These are phyloP conservation scores for Metaphire vulgaris DNA, from an alignment of 1,140 invertebrate genomes.

Conservation along the genomic window DNA sequence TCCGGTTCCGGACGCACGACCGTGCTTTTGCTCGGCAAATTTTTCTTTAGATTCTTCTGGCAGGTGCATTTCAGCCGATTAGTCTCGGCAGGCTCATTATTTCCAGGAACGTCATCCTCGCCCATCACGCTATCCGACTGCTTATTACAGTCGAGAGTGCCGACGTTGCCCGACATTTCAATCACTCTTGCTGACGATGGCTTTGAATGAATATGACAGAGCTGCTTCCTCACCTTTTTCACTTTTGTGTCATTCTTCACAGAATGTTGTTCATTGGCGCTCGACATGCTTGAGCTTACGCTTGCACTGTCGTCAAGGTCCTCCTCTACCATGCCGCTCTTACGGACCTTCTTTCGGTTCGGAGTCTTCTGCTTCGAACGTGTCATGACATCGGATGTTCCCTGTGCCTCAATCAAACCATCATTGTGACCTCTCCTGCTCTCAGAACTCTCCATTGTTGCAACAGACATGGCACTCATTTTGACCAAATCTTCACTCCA, in stretches of 20 bases:
- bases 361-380: neutral
- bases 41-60: neutral
- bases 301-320: slow-evolving; percentile 13
- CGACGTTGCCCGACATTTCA: neutral
- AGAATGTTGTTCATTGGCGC: slow-evolving; percentile 17
- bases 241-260: neutral
- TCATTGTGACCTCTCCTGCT: too few relatives aligned
- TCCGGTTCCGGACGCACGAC: slow-evolving; percentile 42
- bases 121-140: too few relatives aligned
- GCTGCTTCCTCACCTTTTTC: slow-evolving; percentile 2
- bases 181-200: neutral
- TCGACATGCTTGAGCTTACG: slow-evolving; percentile 13
- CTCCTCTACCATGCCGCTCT: neutral
- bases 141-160: neutral
- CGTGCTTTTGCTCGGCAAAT: neutral
- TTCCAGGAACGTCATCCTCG: neutral
- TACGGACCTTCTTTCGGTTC: neutral
- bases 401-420: too few relatives aligned
- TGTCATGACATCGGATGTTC: too few relatives aligned
- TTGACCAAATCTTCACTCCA: too few relatives aligned
- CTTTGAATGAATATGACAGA: slow-evolving; percentile 18
- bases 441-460: too few relatives aligned
- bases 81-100: too few relatives aligned
- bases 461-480: too few relatives aligned
- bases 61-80: slow-evolving; percentile 8